Evolutionary conservation across 2,113 vertebrate genomes (phyloP).

Genomic region (Myrmophylax atrothorax): DNA sequence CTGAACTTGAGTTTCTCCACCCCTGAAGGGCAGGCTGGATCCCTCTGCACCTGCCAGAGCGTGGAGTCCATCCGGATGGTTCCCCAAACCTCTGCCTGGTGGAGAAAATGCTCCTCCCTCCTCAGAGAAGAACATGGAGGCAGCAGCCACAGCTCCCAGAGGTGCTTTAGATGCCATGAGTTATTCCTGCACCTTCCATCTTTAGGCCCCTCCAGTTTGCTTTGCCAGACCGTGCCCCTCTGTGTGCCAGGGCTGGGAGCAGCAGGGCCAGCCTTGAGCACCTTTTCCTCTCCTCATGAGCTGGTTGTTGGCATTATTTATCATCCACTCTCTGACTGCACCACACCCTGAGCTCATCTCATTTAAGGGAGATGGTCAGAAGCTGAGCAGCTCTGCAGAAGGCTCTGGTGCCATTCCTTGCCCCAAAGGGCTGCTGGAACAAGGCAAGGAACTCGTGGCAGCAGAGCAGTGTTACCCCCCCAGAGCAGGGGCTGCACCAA

Average conservation of each 20-base stretch:
- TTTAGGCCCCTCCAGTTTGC: background rate
- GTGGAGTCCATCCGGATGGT: background rate
- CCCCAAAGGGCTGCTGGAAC: background rate
- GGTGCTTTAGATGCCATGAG: background rate
- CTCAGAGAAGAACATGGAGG: background rate
- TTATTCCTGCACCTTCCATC: background rate
- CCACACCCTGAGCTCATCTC: background rate
- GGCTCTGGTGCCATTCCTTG: background rate
- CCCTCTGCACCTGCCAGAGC: background rate
- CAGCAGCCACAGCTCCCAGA: background rate
- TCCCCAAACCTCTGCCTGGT: background rate
- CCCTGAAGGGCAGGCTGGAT: background rate
- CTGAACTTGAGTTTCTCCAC: background rate
- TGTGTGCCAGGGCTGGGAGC: background rate
- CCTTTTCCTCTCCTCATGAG: background rate
- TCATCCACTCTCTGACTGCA: background rate
- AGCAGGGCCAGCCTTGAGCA: background rate
- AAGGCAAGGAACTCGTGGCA: background rate
- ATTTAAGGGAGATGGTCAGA: background rate
- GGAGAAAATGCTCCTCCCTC: too few relatives aligned
- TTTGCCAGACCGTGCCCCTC: background rate
- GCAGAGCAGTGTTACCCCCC: background rate
- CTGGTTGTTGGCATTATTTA: background rate
- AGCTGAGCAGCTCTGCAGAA: background rate
- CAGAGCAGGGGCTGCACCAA: background rate